phyloP scores from a whole-genome alignment of 2,113 vertebrate genomes.

The Notothenia coriiceps region DNA sequence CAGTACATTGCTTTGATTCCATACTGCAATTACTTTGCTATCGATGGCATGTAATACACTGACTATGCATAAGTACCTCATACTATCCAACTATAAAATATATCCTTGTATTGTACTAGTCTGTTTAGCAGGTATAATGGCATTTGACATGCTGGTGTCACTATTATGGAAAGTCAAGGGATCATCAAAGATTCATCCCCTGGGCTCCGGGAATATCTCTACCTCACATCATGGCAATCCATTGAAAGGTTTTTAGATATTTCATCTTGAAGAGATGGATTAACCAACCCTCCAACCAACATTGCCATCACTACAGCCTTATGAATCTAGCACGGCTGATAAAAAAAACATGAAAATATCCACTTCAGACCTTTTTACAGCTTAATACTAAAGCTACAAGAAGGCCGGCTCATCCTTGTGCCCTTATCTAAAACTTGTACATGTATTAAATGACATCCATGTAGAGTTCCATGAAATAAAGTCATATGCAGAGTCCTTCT shows the following conservation, averaged over 20 bases:
- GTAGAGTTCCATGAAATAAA: not conserved
- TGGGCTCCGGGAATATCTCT: not conserved
- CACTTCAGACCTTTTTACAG: not conserved
- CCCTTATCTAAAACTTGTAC: not conserved
- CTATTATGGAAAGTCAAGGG: not conserved
- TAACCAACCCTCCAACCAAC: too few species aligned
- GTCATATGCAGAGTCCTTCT: not conserved
- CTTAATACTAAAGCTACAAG: not conserved
- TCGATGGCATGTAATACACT: too few species aligned
- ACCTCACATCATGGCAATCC: not conserved
- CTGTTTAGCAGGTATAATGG: not conserved
- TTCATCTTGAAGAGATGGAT: too few species aligned
- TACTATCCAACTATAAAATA: too few species aligned
- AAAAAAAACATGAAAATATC: not conserved
- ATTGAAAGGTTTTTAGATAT: not conserved
- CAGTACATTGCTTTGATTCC: too few species aligned
- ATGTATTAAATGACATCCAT: not conserved
- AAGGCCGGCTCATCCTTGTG: not conserved
- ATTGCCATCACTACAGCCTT: too few species aligned
- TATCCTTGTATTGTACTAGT: too few species aligned
- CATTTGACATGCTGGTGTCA: not conserved
- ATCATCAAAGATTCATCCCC: not conserved
- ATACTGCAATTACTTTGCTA: too few species aligned
- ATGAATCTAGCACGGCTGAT: not conserved
- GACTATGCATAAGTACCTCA: too few species aligned